Percentiles rank a stretch among this genome's conserved stretches.
These are phyloP conservation scores for Plusia festucae DNA, from an alignment of 2,888 invertebrate species.

Conservation along the genomic window DNA sequence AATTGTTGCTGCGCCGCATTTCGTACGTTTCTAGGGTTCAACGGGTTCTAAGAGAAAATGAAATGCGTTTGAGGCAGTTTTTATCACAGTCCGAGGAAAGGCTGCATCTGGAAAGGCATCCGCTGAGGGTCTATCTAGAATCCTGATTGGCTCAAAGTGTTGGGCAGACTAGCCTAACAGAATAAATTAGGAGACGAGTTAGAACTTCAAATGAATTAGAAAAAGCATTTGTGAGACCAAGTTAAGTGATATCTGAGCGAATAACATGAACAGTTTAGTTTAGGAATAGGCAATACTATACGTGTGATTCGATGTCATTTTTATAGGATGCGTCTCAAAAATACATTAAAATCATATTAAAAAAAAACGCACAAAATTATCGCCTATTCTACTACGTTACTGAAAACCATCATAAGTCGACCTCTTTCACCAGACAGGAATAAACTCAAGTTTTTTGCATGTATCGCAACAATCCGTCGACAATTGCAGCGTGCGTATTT, in stretches of 20 bases:
- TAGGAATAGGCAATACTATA: background rate
- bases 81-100: conserved; percentile 40
- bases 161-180: conserved; percentile 7
- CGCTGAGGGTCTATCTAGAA: conserved; percentile 28
- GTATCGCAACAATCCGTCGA: no score
- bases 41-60: conserved; percentile 61
- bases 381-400: background rate
- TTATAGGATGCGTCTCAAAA: background rate
- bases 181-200: conserved; percentile 12
- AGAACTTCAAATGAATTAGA: conserved; percentile 2
- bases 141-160: conserved; percentile 44
- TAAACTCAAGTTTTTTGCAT: background rate
- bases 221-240: background rate
- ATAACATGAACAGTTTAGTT: background rate
- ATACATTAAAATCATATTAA: no score
- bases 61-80: conserved; percentile 52
- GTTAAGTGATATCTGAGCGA: background rate
- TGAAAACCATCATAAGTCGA: background rate
- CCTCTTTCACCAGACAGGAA: conserved; percentile 18
- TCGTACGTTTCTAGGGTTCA: conserved; percentile 68
- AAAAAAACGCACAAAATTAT: background rate
- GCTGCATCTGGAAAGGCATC: conserved; percentile 49
- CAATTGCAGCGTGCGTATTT: no score
- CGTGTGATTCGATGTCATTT: background rate
- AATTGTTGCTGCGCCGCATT: conserved; percentile 70